Base-by-base conservation (phyloP, 1,140 invertebrate species). In the Drosophila tropicalis region DNA sequence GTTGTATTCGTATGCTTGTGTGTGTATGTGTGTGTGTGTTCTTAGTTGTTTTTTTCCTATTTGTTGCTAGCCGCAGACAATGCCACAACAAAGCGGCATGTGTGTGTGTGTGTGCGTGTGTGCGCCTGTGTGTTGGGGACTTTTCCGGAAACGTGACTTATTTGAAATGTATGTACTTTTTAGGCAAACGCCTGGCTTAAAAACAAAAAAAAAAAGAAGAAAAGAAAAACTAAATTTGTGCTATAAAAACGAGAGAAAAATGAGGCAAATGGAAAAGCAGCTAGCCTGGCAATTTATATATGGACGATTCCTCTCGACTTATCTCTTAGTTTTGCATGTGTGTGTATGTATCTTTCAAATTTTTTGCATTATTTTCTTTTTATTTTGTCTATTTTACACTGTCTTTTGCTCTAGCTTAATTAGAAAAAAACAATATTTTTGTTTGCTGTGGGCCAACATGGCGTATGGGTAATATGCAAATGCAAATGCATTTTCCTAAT, bases 121-220 rank as follows among this genome's bases (percentile, higher is more conserved):
- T 67, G 51, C 58, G 65, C 44, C 9, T 57, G 44, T 57, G 54
- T 60, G 51, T 70, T 62, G 39, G 80, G 51, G 65, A 72, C 70
- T 79, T 79, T 76, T 67, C 79, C 80, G 77, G 77, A 89, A 87
- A 89, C 84, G 84, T 89, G 84, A 89, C 81, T 89, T 89, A 89
- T 89, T 89, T 67, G 61, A 84, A 81, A 89, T 89, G 89, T 89
- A 89, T 89, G 80, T 89, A 89, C 85, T 84, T 89, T 89, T 89
- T 84, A 84, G 65, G 73, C 56, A 75, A 79, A 67, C 64, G 62
- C 51, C 40, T 12, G 47, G 41, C n/a, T 41, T 25, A 58, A 72
- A 66, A 72, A 63, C 47, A 74, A 75, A 76, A 78, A 69, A 29
- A 5, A 29, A 66, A 65, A 69, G 69, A 51, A 65, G 60, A 81